Base-by-base conservation (phyloP, 2,888 invertebrate genomes). In the Loripinus fragilis region DNA sequence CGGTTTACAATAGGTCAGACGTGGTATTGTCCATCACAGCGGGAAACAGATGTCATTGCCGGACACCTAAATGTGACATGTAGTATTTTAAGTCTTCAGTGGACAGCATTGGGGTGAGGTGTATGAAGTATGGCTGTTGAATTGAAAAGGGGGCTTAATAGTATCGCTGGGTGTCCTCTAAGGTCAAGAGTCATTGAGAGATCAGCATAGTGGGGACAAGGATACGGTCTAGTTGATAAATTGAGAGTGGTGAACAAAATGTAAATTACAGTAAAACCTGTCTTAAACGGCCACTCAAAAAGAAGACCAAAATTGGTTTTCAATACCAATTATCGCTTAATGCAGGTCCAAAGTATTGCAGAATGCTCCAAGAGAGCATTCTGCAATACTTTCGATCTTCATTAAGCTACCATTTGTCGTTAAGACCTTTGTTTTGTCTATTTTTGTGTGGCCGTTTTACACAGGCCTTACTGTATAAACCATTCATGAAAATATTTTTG, bases 61-160 rank as follows among this genome's bases (percentile, higher is more conserved):
- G 28, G 74, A 65, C 45, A 52, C 55, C 10, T n/a, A 60, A 52
- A 65, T n/a, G 38, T 73, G 77, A 78, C 77, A 78, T 65, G 77
- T 35, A 50, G 52, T 35, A 48, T 48, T 52, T 38, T 50, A 30
- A 45, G 68, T 41, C 60, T 17, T 33, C 17, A 60, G 60, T 60
- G 60, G 60, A 33, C 60, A 23, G 60, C 30, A 33, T 8, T 17
- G 60, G 33, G 33, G 28, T 33, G 60, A 60, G 60, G 33, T 60
- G 60, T 60, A 33, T 60, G 60, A 60, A 60, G 60, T 33, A 60
- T 60, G 60, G 60, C 20, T 33, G 5, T 7, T 25, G 23, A 33
- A 12, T 60, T 60, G 30, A 20, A 33, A 60, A 60, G 25, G 60
- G 23, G 25, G 25, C 33, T 60, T 60, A 60, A 60, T 60, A 20